Conservation (phyloP, 2,113 vertebrate genomes). For the Datnioides undecimradiatus region DNA sequence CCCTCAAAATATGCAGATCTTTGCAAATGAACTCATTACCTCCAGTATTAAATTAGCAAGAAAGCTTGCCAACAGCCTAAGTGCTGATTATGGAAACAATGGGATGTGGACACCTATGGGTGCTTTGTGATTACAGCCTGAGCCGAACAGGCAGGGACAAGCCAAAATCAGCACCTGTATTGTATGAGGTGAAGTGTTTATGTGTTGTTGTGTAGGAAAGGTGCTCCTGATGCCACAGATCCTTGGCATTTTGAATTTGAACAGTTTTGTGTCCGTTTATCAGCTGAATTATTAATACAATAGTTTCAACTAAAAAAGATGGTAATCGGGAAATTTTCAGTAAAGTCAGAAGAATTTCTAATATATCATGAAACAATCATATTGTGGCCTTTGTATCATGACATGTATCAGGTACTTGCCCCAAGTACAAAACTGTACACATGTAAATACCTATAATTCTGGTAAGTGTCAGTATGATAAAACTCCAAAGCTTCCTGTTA, state of each 20-base stretch:
- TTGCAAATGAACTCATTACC: constrained; percentile 68
- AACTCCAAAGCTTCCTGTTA: neutral
- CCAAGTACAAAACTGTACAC: neutral
- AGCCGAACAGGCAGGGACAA: constrained; percentile 5
- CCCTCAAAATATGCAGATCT: constrained; percentile 63
- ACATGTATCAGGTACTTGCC: too few species aligned
- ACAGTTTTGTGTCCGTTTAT: too few species aligned
- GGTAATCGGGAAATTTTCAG: too few species aligned
- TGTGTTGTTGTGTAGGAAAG: neutral
- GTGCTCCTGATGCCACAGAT: neutral
- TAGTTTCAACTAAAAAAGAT: too few species aligned
- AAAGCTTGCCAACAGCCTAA: constrained; percentile 47
- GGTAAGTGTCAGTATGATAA: neutral
- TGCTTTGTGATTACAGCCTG: constrained; percentile 34
- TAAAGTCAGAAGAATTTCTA: too few species aligned
- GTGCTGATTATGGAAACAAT: constrained; percentile 58
- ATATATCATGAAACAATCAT: too few species aligned
- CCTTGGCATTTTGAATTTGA: too few species aligned
- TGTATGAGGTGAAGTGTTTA: neutral
- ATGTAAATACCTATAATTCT: neutral
- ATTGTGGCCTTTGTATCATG: too few species aligned
- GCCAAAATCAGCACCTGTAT: constrained; percentile 24
- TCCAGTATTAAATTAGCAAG: constrained; percentile 50
- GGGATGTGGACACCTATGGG: constrained; percentile 39
- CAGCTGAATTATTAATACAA: too few species aligned